phyloP scores from a whole-genome alignment of 1,140 invertebrate genomes.

The Sweltsa coloradensis region DNA sequence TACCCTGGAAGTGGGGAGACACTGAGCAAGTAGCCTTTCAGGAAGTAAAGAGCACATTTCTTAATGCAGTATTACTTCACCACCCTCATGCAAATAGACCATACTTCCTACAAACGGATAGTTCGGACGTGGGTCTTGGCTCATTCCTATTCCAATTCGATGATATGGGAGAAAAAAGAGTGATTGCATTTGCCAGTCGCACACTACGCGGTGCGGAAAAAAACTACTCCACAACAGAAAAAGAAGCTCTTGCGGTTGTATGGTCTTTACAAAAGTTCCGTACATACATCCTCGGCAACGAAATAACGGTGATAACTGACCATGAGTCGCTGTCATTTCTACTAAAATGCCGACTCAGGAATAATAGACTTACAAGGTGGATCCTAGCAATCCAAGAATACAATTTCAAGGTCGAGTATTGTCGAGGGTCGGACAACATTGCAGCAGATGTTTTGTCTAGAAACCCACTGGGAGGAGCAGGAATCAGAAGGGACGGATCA shows the following conservation, averaged over 20 bases:
- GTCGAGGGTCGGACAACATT: constrained; percentile 24
- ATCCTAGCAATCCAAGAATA: constrained; percentile 27
- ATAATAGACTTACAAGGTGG: constrained; percentile 31
- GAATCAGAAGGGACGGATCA: not conserved
- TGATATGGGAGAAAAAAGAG: constrained; percentile 16
- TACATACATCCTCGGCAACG: constrained; percentile 28
- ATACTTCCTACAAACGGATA: constrained; percentile 22
- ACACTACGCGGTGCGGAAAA: constrained; percentile 23
- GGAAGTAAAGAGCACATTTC: constrained; percentile 20
- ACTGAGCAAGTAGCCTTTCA: constrained; percentile 18
- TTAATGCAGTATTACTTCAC: constrained; percentile 10
- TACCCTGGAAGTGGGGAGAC: constrained; percentile 18
- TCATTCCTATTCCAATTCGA: constrained; percentile 20
- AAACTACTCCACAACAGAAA: constrained; percentile 32
- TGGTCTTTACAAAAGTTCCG: constrained; percentile 29
- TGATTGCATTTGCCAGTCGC: constrained; percentile 31
- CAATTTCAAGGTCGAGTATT: constrained; percentile 26
- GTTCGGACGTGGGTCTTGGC: constrained; percentile 21
- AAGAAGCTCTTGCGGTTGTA: constrained; percentile 33
- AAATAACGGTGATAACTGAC: constrained; percentile 34
- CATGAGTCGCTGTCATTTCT: constrained; percentile 33
- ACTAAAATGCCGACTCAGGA: constrained; percentile 26
- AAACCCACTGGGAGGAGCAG: too few species aligned
- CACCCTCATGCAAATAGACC: constrained; percentile 20
- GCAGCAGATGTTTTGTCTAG: constrained; percentile 22